Percentiles rank a stretch among this genome's conserved stretches.
Evolutionary conservation across 2,113 vertebrate genomes (phyloP).

Genomic region (Marmota monax): DNA sequence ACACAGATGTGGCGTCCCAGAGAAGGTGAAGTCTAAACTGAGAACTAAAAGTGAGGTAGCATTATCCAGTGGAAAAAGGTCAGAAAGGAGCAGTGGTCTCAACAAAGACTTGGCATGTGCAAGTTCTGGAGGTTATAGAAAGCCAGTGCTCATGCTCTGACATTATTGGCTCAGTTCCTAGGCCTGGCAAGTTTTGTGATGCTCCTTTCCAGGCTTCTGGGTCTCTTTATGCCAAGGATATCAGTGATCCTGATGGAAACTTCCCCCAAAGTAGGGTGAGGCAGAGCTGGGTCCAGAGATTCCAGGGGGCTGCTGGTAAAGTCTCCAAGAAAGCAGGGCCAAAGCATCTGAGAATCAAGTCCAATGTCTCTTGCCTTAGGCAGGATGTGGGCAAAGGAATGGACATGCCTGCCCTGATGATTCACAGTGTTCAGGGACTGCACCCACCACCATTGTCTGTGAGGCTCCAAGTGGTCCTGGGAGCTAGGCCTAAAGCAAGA

Average conservation of each 20-base stretch:
- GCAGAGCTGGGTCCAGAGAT: not conserved
- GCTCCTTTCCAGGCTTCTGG: not conserved
- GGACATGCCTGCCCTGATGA: not conserved
- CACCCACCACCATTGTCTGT: not conserved
- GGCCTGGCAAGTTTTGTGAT: not conserved
- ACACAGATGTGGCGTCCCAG: not conserved
- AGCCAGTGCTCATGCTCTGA: not conserved
- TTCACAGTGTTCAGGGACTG: not conserved
- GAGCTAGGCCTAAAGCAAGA: not conserved
- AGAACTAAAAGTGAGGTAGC: not conserved
- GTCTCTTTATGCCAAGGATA: not conserved
- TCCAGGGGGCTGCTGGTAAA: not conserved
- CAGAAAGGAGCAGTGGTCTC: slow-evolving; percentile 27
- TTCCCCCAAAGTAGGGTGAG: not conserved
- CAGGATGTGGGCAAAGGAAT: not conserved
- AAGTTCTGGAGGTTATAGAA: not conserved
- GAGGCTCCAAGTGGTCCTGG: not conserved
- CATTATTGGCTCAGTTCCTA: too few relatives aligned
- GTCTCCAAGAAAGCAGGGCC: not conserved
- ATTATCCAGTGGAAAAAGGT: not conserved
- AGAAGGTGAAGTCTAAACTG: not conserved
- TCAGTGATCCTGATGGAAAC: not conserved
- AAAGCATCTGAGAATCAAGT: not conserved
- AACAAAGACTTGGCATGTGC: not conserved
- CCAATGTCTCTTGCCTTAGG: not conserved